Conservation (phyloP, 2,888 invertebrate genomes). For the Podotricha telesiphe region DNA sequence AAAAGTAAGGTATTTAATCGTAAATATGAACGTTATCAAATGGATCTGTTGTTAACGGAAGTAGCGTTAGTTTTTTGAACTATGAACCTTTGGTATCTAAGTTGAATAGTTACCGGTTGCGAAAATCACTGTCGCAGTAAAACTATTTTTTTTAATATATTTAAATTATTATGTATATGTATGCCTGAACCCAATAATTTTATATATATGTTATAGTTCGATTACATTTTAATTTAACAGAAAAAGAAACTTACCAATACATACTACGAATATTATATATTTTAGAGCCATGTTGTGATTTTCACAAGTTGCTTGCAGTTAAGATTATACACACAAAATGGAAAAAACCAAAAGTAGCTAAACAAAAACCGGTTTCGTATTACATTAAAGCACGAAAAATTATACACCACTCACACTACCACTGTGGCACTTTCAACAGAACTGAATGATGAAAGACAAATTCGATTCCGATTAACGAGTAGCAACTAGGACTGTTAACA, state of each 20-base stretch:
- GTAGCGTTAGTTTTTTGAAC: constrained; percentile 24
- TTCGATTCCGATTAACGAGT: background rate
- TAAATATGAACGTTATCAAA: background rate
- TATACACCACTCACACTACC: constrained; percentile 5
- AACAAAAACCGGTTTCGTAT: constrained; percentile 29
- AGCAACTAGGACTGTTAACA: background rate
- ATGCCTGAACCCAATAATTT: background rate
- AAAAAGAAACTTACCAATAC: constrained; percentile 49
- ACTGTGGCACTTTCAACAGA: background rate
- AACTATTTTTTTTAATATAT: background rate
- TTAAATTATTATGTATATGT: background rate
- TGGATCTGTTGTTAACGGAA: constrained; percentile 26
- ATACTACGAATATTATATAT: constrained; percentile 46
- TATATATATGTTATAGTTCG: background rate
- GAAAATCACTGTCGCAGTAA: constrained; percentile 4
- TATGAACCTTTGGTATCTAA: constrained; percentile 31
- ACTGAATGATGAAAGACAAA: constrained; percentile 12
- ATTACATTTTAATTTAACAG: constrained; percentile 3
- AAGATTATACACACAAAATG: constrained; percentile 13
- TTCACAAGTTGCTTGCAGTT: constrained; percentile 1
- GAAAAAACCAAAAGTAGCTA: constrained; percentile 19
- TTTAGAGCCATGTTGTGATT: constrained; percentile 47
- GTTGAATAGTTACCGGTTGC: constrained; percentile 11
- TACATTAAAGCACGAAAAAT: constrained; percentile 16
- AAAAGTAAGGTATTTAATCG: background rate